A percentile compares a stretch with the other conserved stretches of the same genome.
Evolutionary conservation across 2,797 vertebrate genomes (phyloP).

Genomic region (Scleropages formosus): DNA sequence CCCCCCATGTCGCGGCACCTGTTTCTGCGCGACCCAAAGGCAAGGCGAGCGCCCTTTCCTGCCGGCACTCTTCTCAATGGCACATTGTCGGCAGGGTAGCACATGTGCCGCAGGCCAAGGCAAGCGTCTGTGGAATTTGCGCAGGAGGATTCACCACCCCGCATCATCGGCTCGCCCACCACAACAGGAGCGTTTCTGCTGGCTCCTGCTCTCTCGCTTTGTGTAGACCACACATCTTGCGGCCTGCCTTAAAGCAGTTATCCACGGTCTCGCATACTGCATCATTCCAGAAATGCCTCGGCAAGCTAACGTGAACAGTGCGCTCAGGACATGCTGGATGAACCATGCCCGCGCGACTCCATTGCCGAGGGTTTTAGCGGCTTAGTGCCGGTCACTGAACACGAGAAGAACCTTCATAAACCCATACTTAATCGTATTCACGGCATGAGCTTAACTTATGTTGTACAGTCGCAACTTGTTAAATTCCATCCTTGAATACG

Average conservation of each 20-base stretch:
- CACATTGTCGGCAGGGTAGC: slow-evolving; percentile 12
- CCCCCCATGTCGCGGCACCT: slow-evolving; percentile 48
- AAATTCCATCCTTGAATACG: neutral
- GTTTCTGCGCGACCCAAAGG: slow-evolving; percentile 42
- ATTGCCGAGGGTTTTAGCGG: slow-evolving; percentile 16
- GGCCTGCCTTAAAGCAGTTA: slow-evolving; percentile 67
- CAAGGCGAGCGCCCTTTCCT: slow-evolving; percentile 25
- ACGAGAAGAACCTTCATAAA: neutral
- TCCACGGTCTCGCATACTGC: slow-evolving; percentile 61
- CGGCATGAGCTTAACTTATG: neutral
- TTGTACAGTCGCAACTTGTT: neutral
- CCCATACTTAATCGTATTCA: neutral
- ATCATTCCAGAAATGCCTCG: slow-evolving; percentile 56
- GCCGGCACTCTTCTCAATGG: slow-evolving; percentile 36
- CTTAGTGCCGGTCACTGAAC: neutral
- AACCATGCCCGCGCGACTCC: slow-evolving; percentile 24
- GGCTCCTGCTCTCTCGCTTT: slow-evolving; percentile 57
- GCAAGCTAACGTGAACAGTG: slow-evolving; percentile 51
- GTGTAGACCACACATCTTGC: slow-evolving; percentile 71
- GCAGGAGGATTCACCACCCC: slow-evolving; percentile 45
- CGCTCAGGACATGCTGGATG: slow-evolving; percentile 38
- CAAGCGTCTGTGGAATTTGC: slow-evolving; percentile 47
- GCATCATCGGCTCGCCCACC: slow-evolving; percentile 1
- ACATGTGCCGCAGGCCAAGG: slow-evolving; percentile 10
- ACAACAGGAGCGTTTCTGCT: slow-evolving; percentile 22